Evolutionary conservation across 1,140 invertebrate species (phyloP).

Genomic region (Sitophilus oryzae): DNA sequence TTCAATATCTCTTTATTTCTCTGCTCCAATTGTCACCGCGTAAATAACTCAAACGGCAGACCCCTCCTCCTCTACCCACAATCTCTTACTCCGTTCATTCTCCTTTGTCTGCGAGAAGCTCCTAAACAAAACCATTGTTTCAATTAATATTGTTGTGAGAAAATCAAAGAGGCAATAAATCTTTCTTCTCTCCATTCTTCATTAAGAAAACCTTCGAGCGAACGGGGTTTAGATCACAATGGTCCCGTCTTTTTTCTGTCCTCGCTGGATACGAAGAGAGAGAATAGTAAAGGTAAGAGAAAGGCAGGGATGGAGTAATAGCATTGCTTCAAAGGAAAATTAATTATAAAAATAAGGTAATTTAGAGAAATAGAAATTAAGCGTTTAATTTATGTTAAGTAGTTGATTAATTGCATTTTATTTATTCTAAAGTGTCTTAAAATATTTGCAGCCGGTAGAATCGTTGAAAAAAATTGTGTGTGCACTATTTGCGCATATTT

Average conservation of each 20-base stretch:
- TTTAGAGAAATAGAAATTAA: too few relatives aligned
- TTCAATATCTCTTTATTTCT: slow-evolving; percentile 10
- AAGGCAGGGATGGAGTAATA: background rate
- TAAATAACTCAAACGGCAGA: slow-evolving; percentile 17
- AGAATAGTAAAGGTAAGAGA: too few relatives aligned
- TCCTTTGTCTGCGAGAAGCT: slow-evolving; percentile 18
- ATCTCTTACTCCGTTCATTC: slow-evolving; percentile 4
- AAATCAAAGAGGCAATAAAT: slow-evolving; percentile 25
- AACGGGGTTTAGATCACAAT: background rate
- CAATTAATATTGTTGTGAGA: slow-evolving; percentile 22
- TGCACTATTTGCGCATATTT: too few relatives aligned
- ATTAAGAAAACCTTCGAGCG: slow-evolving; percentile 5
- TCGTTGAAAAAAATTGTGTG: too few relatives aligned
- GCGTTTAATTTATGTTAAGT: too few relatives aligned
- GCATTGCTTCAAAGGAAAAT: too few relatives aligned
- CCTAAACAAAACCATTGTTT: slow-evolving; percentile 25
- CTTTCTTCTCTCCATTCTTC: slow-evolving; percentile 20
- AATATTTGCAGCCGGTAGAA: too few relatives aligned
- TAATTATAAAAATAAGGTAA: too few relatives aligned
- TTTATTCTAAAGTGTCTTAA: too few relatives aligned
- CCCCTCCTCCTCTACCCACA: too few relatives aligned
- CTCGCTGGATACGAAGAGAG: background rate
- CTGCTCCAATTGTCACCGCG: slow-evolving; percentile 12
- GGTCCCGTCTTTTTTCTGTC: background rate
- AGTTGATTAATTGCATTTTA: too few relatives aligned